These are phyloP conservation scores for Andrena trimmerana DNA, from an alignment of 2,888 invertebrate species.

Conservation along the genomic window DNA sequence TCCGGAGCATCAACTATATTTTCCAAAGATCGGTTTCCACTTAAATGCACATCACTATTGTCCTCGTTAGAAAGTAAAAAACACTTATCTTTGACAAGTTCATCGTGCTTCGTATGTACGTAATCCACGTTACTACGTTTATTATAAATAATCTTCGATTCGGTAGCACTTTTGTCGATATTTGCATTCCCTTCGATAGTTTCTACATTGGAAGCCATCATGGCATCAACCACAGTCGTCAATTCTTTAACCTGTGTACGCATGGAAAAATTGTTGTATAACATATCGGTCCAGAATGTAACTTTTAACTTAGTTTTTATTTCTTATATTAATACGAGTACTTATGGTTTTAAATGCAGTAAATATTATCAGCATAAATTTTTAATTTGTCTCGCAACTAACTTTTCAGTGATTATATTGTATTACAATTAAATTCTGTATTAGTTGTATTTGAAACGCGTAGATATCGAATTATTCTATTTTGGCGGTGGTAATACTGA, in stretches of 20 bases:
- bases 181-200: conserved; percentile 38
- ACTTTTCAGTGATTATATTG: no score
- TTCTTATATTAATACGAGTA: neutral
- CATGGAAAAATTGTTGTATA: conserved; percentile 28
- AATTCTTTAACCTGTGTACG: conserved; percentile 79
- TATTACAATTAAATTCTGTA: no score
- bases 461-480: conserved; percentile 14
- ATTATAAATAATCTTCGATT: conserved; percentile 37
- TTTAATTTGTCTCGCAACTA: no score
- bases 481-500: conserved; percentile 76
- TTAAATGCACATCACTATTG: conserved; percentile 43
- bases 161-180: conserved; percentile 30
- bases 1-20: conserved; percentile 51
- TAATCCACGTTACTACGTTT: conserved; percentile 47
- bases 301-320: no score
- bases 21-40: conserved; percentile 51
- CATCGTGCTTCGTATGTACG: conserved; percentile 43
- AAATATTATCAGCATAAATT: no score
- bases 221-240: conserved; percentile 77
- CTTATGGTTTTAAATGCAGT: neutral
- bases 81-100: conserved; percentile 46
- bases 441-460: no score
- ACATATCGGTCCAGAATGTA: neutral
- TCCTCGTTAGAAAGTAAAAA: conserved; percentile 38
- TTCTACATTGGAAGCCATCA: conserved; percentile 70